Evolutionary conservation across 53 echinoderm and acorn worm genomes (phyloP).

Genomic region (Paracentrotus lividus): DNA sequence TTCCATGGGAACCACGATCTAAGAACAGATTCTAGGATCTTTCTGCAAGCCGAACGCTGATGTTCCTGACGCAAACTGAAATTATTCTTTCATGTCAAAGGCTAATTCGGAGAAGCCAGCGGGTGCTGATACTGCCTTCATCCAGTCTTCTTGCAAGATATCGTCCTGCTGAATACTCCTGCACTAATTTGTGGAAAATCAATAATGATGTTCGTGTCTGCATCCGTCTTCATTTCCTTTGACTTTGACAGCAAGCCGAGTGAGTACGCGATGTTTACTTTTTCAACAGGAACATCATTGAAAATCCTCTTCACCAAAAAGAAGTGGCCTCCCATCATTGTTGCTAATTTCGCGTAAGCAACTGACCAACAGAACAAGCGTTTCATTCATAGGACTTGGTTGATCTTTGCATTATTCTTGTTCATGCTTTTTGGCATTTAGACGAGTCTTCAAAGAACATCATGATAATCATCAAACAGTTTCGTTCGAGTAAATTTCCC

Average conservation of each 20-base stretch:
- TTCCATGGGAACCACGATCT: neutral
- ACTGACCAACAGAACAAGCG: neutral
- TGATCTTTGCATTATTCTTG: neutral
- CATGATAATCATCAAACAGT: slow-evolving; percentile 1
- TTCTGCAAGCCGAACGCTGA: neutral
- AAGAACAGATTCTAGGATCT: neutral
- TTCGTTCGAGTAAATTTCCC: neutral
- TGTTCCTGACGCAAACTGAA: neutral
- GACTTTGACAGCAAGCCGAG: neutral
- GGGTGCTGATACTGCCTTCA: neutral
- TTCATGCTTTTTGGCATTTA: neutral
- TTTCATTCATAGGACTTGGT: neutral
- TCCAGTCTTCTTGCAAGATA: neutral
- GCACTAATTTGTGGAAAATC: slow-evolving; percentile 3
- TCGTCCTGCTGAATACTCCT: slow-evolving; percentile 15
- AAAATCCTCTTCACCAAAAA: neutral
- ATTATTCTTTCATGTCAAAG: neutral
- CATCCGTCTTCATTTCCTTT: neutral
- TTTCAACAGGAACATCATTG: neutral
- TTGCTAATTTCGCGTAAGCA: neutral
- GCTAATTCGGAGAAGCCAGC: neutral
- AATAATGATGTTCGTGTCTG: neutral
- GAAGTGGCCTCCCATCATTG: neutral
- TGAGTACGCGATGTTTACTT: neutral
- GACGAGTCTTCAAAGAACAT: neutral